Evolutionary conservation across 2,888 invertebrate genomes (phyloP).

Genomic region (Hemistola chrysoprasaria): DNA sequence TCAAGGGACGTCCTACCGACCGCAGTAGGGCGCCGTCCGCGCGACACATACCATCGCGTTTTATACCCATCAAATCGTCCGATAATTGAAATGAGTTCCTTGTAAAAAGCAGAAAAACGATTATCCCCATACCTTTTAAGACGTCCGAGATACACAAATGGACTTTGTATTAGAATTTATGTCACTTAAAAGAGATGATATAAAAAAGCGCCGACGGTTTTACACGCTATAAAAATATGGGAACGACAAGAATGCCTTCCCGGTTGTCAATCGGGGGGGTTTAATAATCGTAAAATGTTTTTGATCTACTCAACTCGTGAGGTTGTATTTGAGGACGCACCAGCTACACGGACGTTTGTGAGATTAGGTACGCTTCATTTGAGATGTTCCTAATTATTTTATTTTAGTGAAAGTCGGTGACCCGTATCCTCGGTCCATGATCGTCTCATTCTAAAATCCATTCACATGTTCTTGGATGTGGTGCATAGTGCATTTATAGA

Average conservation of each 20-base stretch:
- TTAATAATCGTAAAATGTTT: constrained; percentile 81
- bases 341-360: constrained; percentile 26
- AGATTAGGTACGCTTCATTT: constrained; percentile 31
- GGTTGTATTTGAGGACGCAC: constrained; percentile 36
- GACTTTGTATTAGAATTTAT: constrained; percentile 82
- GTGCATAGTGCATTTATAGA: not conserved
- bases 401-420: constrained; percentile 10
- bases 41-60: constrained; percentile 74
- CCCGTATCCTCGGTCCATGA: not conserved
- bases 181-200: constrained; percentile 80
- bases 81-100: constrained; percentile 83
- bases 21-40: constrained; percentile 71
- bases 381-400: constrained; percentile 20
- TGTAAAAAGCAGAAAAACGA: constrained; percentile 81
- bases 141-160: constrained; percentile 82
- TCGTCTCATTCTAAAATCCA: not conserved
- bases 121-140: constrained; percentile 81
- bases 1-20: constrained; percentile 60
- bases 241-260: constrained; percentile 73
- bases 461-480: not conserved
- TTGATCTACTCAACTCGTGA: constrained; percentile 62
- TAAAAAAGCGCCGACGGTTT: constrained; percentile 79
- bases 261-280: constrained; percentile 77
- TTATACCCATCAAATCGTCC: constrained; percentile 77
- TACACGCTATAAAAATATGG: constrained; percentile 82